Percentiles rank a stretch among this genome's conserved stretches.
Conservation (phyloP, 2,113 vertebrate genomes). For the Pluvianellus socialis region DNA sequence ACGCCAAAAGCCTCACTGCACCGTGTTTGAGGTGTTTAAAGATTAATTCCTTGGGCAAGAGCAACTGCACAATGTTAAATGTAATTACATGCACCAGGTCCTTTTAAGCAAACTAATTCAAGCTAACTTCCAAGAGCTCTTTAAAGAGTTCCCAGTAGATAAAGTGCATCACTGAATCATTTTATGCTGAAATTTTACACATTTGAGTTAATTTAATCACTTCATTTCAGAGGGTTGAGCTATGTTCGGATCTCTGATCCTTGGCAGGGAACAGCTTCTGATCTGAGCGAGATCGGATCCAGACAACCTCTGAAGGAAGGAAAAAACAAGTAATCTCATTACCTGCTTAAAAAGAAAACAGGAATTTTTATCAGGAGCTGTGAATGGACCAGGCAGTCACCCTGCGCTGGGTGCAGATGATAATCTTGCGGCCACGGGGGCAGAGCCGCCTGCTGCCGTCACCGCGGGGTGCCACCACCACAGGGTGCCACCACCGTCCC, state of each 20-base stretch:
- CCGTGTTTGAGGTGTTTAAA: accelerated
- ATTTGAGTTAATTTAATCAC: not conserved
- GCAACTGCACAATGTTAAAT: accelerated
- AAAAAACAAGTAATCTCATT: not conserved
- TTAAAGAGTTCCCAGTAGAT: not conserved
- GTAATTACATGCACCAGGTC: not conserved
- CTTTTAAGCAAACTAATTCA: not conserved
- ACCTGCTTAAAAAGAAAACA: not conserved
- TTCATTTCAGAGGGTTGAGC: not conserved
- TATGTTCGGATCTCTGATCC: not conserved
- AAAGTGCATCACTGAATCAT: not conserved
- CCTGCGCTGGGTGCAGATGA: not conserved
- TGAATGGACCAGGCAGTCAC: not conserved
- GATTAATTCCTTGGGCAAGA: not conserved
- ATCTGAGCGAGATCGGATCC: not conserved
- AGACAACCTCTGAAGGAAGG: not conserved
- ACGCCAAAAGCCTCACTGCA: not conserved
- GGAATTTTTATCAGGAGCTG: not conserved
- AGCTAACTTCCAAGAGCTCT: not conserved
- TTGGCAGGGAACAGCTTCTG: not conserved
- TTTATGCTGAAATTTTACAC: not conserved
- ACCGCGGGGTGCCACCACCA: not conserved
- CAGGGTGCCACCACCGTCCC: not conserved
- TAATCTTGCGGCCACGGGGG: accelerated
- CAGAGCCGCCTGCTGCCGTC: not conserved